Percentiles rank a stretch among this genome's conserved stretches.
phyloP scores from a whole-genome alignment of 2,888 invertebrate species.

The Lacanobia oleracea region DNA sequence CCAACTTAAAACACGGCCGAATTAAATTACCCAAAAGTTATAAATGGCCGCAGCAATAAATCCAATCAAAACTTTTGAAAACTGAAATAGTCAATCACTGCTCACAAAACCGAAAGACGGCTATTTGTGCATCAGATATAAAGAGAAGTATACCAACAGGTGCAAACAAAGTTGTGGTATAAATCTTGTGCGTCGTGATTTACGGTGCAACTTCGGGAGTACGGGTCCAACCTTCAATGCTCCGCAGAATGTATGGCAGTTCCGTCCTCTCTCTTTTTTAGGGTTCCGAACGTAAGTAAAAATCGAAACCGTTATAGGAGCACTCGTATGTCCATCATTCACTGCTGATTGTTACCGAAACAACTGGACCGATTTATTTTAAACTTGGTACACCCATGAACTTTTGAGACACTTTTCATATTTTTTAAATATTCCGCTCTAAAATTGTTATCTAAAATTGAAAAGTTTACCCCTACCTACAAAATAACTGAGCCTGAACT shows the following conservation, averaged over 20 bases:
- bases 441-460: too few relatives aligned
- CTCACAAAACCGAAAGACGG: conserved; percentile 19
- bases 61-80: conserved; percentile 51
- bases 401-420: too few relatives aligned
- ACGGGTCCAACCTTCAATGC: conserved; percentile 58
- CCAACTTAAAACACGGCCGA: not conserved
- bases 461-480: too few relatives aligned
- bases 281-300: too few relatives aligned
- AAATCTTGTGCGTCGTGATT: conserved; percentile 64
- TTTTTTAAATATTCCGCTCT: too few relatives aligned
- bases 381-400: too few relatives aligned
- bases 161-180: conserved; percentile 67
- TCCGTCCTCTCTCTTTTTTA: conserved; percentile 51
- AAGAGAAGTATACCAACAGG: conserved; percentile 60
- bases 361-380: too few relatives aligned
- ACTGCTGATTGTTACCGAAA: too few relatives aligned
- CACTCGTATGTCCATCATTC: too few relatives aligned
- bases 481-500: too few relatives aligned
- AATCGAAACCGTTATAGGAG: too few relatives aligned
- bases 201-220: conserved; percentile 60
- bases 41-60: conserved; percentile 24
- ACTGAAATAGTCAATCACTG: conserved; percentile 32
- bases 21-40: conserved; percentile 33
- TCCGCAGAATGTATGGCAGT: conserved; percentile 47
- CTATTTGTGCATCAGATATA: conserved; percentile 49